phyloP scores from a whole-genome alignment of 2,113 vertebrate species.

The Calyptommatus sinebrachiatus region DNA sequence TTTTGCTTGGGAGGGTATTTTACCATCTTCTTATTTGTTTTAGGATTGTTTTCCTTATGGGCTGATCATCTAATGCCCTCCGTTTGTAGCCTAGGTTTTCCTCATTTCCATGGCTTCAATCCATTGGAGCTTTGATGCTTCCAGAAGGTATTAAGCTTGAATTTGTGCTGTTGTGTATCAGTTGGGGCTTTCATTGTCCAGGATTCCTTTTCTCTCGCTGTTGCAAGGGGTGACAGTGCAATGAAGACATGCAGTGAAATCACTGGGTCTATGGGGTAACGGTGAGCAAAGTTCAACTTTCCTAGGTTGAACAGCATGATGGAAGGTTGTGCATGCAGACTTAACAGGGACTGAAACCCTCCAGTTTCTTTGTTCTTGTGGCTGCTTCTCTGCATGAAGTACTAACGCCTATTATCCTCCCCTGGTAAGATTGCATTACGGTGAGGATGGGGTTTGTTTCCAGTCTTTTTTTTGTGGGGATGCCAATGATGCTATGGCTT shows the following conservation, averaged over 20 bases:
- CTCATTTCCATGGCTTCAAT: neutral
- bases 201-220: neutral
- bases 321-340: neutral
- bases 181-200: neutral
- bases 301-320: neutral
- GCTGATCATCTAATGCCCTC: neutral
- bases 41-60: neutral
- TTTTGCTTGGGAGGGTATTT: neutral
- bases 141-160: neutral
- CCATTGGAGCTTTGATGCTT: neutral
- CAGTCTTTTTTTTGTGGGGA: neutral
- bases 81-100: constrained; percentile 7
- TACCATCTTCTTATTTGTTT: neutral
- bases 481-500: neutral
- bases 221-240: neutral
- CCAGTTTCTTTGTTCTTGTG: neutral
- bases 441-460: neutral
- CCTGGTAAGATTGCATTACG: neutral
- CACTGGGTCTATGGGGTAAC: neutral
- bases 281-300: neutral
- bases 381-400: neutral
- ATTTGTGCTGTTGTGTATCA: neutral
- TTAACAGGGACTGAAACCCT: neutral
- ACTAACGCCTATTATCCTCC: neutral
- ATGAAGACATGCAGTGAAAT: neutral